Percentiles rank a stretch among this genome's conserved stretches.
These are phyloP conservation scores for Entelurus aequoreus DNA, from an alignment of 2,113 vertebrate genomes.

Conservation along the genomic window DNA sequence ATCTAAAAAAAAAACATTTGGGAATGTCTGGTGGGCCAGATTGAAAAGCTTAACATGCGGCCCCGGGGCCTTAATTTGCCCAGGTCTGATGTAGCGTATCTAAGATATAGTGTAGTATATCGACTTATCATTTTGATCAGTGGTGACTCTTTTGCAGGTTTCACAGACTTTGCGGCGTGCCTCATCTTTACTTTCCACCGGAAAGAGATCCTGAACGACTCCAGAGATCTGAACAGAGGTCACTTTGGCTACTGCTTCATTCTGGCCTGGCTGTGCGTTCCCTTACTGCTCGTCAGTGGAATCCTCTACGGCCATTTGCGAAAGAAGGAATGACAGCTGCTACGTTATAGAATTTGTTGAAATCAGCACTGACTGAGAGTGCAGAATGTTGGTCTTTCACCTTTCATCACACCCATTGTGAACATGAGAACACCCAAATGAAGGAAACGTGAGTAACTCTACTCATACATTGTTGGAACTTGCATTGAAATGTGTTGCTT, in stretches of 20 bases:
- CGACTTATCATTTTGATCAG: too few relatives aligned
- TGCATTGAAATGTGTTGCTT: constrained; percentile 16
- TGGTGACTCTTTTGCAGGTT: constrained; percentile 56
- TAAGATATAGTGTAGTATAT: too few relatives aligned
- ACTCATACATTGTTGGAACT: neutral
- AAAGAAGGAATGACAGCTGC: constrained; percentile 69
- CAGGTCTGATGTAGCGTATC: too few relatives aligned
- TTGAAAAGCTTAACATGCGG: too few relatives aligned
- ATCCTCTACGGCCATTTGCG: constrained; percentile 80
- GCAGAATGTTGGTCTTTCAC: neutral
- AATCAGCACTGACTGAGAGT: neutral
- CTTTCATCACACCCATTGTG: too few relatives aligned
- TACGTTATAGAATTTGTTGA: neutral
- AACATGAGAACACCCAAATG: neutral
- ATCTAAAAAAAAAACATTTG: too few relatives aligned
- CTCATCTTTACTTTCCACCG: constrained; percentile 80
- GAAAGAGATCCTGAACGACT: constrained; percentile 68
- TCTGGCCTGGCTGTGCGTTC: constrained; percentile 81
- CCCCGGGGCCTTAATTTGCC: too few relatives aligned
- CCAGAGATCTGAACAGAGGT: constrained; percentile 56
- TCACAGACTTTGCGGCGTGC: constrained; percentile 75
- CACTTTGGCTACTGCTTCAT: constrained; percentile 82
- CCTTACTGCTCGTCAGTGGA: constrained; percentile 77
- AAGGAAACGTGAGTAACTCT: neutral
- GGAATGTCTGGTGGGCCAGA: too few relatives aligned